phyloP scores from a whole-genome alignment of 2,888 invertebrate species.

The Pseudococcus viburni region DNA sequence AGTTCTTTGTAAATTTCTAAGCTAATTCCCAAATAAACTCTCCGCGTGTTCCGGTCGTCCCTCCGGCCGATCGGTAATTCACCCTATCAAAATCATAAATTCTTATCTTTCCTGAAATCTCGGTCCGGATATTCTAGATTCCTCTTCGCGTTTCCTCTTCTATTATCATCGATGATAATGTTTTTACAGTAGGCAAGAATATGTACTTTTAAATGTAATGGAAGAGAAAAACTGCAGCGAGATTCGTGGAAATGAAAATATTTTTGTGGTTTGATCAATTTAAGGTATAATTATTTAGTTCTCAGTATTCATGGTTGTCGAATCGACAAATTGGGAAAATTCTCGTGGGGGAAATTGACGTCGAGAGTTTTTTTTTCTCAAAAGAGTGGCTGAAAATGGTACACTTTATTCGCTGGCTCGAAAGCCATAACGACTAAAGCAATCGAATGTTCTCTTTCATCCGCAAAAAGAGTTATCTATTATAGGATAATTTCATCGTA shows the following conservation, averaged over 20 bases:
- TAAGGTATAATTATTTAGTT: neutral
- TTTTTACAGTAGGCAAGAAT: neutral
- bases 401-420: neutral
- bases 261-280: neutral
- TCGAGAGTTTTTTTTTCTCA: too few relatives aligned
- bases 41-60: conserved; percentile 62
- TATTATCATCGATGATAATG: conserved; percentile 48
- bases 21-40: conserved; percentile 35
- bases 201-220: neutral
- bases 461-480: conserved; percentile 56
- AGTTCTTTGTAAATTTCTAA: conserved; percentile 31
- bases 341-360: too few relatives aligned
- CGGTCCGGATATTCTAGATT: conserved; percentile 66
- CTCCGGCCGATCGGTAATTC: conserved; percentile 59
- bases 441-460: conserved; percentile 54
- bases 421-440: conserved; percentile 5
- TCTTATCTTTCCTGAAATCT: conserved; percentile 67
- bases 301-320: neutral
- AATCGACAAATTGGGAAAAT: too few relatives aligned
- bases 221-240: neutral
- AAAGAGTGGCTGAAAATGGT: neutral
- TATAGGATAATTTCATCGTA: conserved; percentile 59
- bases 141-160: conserved; percentile 63
- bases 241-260: neutral
- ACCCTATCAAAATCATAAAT: conserved; percentile 65